phyloP scores from a whole-genome alignment of 1,140 invertebrate species.

The Macrobrachium rosenbergii region DNA sequence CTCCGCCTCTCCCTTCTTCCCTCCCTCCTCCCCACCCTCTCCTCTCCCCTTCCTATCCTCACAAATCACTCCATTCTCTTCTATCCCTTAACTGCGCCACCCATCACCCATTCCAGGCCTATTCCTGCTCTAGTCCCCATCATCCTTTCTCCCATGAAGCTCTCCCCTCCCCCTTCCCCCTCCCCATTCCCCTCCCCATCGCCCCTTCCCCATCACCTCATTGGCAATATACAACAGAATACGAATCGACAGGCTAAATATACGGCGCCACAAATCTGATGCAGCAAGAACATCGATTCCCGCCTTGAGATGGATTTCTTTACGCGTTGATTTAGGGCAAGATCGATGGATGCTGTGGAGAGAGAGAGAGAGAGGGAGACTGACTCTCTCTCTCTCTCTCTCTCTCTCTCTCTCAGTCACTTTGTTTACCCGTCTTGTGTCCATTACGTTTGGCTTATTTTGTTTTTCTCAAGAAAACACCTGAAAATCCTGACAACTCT shows the following conservation, averaged over 20 bases:
- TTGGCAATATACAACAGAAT: slow-evolving; percentile 63
- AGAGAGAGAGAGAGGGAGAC: too few relatives aligned
- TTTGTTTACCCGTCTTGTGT: not conserved
- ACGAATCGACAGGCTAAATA: slow-evolving; percentile 62
- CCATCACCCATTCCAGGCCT: not conserved
- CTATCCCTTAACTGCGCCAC: not conserved
- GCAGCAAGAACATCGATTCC: slow-evolving; percentile 61
- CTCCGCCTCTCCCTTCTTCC: not conserved
- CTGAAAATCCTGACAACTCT: not conserved
- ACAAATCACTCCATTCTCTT: not conserved
- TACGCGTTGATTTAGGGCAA: slow-evolving; percentile 59
- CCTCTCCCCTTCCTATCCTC: not conserved
- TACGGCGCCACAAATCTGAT: slow-evolving; percentile 61
- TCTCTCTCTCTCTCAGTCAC: slow-evolving; percentile 7
- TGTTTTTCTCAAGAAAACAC: too few relatives aligned
- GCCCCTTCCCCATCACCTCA: slow-evolving; percentile 27
- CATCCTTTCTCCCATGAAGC: not conserved
- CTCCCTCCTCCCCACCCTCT: not conserved
- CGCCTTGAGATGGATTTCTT: slow-evolving; percentile 61
- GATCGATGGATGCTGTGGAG: slow-evolving; percentile 59
- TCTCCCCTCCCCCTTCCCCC: not conserved
- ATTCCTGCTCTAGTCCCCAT: not conserved
- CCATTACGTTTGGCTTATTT: too few relatives aligned
- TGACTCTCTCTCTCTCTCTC: not conserved
- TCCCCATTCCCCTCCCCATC: slow-evolving; percentile 18